Conservation (phyloP, 2,797 vertebrate genomes). For the Varecia variegata region DNA sequence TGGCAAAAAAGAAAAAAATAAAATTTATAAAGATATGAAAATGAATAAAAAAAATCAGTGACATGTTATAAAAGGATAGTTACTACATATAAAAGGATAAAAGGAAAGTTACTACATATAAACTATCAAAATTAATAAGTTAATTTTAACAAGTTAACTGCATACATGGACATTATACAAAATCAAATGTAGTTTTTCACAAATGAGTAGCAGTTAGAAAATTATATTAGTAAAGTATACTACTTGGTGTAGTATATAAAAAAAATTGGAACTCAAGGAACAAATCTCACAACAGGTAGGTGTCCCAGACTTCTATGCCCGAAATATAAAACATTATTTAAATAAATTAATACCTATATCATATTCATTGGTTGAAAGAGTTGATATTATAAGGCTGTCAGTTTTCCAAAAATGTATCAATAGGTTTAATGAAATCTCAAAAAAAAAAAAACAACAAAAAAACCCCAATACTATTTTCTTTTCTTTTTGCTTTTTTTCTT, state of each 20-base stretch:
- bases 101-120: neutral
- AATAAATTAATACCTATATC: neutral
- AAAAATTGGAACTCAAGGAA: neutral
- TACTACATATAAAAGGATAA: neutral
- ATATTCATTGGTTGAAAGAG: neutral
- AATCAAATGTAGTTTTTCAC: neutral
- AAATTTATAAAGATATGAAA: neutral
- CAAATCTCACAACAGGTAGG: neutral
- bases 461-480: neutral
- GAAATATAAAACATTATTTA: neutral
- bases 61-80: neutral
- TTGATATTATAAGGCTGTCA: neutral
- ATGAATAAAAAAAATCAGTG: neutral
- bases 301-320: neutral
- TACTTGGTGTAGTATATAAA: neutral
- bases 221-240: neutral
- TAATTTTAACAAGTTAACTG: neutral
- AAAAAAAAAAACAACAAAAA: slow-evolving; percentile 7
- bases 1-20: neutral
- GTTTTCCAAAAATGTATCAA: neutral
- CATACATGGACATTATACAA: neutral
- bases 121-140: neutral
- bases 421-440: neutral
- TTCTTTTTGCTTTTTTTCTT: too few species aligned
- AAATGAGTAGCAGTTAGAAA: neutral